Evolutionary conservation across 2,113 vertebrate genomes (phyloP).

Genomic region (Phalacrocorax carbo): DNA sequence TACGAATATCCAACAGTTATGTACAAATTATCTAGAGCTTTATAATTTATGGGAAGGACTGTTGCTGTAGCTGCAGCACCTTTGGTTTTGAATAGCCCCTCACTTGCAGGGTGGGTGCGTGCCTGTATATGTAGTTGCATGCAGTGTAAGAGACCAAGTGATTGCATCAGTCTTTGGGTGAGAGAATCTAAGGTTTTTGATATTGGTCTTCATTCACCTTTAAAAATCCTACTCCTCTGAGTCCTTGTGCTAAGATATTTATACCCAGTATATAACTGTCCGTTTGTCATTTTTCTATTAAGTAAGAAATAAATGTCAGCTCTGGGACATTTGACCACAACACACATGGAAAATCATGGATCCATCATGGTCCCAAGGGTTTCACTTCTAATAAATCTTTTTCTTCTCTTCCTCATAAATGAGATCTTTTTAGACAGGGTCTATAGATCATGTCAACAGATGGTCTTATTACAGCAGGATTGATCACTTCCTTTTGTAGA

Average conservation of each 20-base stretch:
- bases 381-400: background rate
- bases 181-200: background rate
- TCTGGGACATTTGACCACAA: background rate
- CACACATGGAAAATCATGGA: background rate
- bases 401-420: background rate
- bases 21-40: background rate
- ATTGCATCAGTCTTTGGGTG: background rate
- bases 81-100: background rate
- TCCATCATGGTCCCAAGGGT: background rate
- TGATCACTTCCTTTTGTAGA: background rate
- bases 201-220: background rate
- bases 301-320: background rate
- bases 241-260: background rate
- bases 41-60: background rate
- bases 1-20: background rate
- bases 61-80: background rate
- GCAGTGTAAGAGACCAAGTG: background rate
- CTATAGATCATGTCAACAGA: background rate
- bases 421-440: background rate
- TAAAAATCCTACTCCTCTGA: background rate
- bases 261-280: background rate
- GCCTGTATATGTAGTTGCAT: background rate
- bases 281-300: background rate
- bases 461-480: background rate
- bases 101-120: background rate